phyloP scores from a whole-genome alignment of 1,140 invertebrate genomes.

The Lordiphosa clarofinis region DNA sequence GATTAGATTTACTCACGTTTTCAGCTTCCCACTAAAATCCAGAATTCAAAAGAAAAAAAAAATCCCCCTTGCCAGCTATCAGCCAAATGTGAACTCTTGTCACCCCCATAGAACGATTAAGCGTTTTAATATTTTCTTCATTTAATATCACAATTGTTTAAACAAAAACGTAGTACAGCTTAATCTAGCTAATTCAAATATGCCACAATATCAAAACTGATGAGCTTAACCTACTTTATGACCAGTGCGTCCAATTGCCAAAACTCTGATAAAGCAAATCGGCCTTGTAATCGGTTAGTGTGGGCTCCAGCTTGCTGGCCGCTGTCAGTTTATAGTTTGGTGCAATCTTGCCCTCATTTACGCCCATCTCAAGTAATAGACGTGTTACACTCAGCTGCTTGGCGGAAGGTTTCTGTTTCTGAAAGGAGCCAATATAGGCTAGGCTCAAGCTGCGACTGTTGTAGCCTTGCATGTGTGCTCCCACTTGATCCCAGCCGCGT shows the following conservation, averaged over 20 bases:
- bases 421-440: constrained; percentile 82
- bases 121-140: constrained; percentile 27
- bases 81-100: constrained; percentile 17
- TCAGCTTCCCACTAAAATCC: constrained; percentile 1
- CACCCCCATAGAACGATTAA: constrained; percentile 9
- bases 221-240: constrained; percentile 73
- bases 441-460: constrained; percentile 83
- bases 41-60: constrained; percentile 2
- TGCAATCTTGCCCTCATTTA: constrained; percentile 81
- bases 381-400: constrained; percentile 82
- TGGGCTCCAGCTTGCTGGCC: constrained; percentile 83
- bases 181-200: constrained; percentile 51
- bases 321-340: constrained; percentile 83
- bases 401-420: constrained; percentile 79
- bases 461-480: constrained; percentile 82
- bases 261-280: constrained; percentile 82
- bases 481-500: constrained; percentile 83
- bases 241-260: constrained; percentile 82
- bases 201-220: constrained; percentile 56
- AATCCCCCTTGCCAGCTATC: constrained; percentile 26
- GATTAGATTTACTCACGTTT: constrained; percentile 15
- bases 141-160: constrained; percentile 65
- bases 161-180: constrained; percentile 23
- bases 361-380: constrained; percentile 82
- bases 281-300: constrained; percentile 85